phyloP scores from a whole-genome alignment of 1,140 invertebrate genomes.

The Listronotus oregonensis region DNA sequence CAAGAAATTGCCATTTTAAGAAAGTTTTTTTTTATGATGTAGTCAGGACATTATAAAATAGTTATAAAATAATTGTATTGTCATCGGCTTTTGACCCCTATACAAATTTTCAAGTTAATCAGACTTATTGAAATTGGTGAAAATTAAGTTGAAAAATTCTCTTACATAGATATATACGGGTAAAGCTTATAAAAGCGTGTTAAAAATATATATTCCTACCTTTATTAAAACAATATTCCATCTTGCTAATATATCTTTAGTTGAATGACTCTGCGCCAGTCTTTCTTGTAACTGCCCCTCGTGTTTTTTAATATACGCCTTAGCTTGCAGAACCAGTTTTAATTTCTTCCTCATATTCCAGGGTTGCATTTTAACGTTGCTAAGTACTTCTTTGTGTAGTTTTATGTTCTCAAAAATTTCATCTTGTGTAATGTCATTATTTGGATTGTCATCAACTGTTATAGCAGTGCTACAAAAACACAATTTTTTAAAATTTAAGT shows the following conservation, averaged over 20 bases:
- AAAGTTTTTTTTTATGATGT: too few relatives aligned
- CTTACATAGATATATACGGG: too few relatives aligned
- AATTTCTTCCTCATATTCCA: conserved; percentile 87
- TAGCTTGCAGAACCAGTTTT: conserved; percentile 82
- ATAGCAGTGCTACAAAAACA: conserved; percentile 67
- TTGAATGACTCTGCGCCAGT: conserved; percentile 84
- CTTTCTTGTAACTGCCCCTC: conserved; percentile 88
- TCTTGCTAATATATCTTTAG: conserved; percentile 81
- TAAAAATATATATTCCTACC: conserved; percentile 38
- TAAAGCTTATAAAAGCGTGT: too few relatives aligned
- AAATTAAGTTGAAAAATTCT: too few relatives aligned
- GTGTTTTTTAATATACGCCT: conserved; percentile 83
- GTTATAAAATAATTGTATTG: too few relatives aligned
- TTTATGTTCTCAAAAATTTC: conserved; percentile 90
- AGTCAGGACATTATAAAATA: too few relatives aligned
- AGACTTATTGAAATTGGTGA: too few relatives aligned
- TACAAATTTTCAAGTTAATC: too few relatives aligned
- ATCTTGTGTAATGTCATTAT: conserved; percentile 71
- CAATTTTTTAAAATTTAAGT: conserved; percentile 7
- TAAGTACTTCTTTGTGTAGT: conserved; percentile 90
- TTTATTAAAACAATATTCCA: conserved; percentile 69
- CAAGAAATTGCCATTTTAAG: too few relatives aligned
- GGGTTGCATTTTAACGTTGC: conserved; percentile 85
- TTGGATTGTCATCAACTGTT: conserved; percentile 68
- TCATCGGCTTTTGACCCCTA: too few relatives aligned